Conservation (phyloP, 2,797 vertebrate genomes). For the Cheirogaleus major region DNA sequence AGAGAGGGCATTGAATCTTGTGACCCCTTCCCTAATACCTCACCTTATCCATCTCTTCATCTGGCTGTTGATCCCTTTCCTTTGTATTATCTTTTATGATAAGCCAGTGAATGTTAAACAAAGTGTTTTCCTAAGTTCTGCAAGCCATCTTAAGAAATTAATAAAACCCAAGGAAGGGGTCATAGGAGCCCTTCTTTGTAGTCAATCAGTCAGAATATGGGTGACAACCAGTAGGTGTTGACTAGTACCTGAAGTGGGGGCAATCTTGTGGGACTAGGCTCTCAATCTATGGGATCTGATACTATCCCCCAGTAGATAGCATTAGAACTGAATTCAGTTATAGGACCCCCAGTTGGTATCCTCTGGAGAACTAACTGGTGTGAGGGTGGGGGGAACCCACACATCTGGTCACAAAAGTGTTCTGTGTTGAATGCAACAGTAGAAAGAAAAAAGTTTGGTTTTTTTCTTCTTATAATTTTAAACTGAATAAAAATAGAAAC, state of each 20-base stretch:
- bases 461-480: neutral
- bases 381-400: neutral
- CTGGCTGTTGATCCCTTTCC: neutral
- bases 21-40: neutral
- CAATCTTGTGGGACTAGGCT: neutral
- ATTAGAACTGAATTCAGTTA: neutral
- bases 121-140: neutral
- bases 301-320: neutral
- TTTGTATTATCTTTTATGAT: neutral
- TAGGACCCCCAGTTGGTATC: neutral
- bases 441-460: neutral
- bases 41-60: neutral
- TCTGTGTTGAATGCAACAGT: neutral
- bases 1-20: neutral
- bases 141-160: neutral
- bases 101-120: neutral
- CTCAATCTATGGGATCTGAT: neutral
- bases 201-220: neutral
- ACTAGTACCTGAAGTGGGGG: neutral
- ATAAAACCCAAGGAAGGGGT: neutral
- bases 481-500: neutral
- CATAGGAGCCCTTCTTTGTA: neutral
- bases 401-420: neutral
- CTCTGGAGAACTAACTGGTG: neutral
- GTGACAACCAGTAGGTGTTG: no score